These are phyloP conservation scores for Prosapia bicincta DNA, from an alignment of 2,888 invertebrate genomes.

Conservation along the genomic window DNA sequence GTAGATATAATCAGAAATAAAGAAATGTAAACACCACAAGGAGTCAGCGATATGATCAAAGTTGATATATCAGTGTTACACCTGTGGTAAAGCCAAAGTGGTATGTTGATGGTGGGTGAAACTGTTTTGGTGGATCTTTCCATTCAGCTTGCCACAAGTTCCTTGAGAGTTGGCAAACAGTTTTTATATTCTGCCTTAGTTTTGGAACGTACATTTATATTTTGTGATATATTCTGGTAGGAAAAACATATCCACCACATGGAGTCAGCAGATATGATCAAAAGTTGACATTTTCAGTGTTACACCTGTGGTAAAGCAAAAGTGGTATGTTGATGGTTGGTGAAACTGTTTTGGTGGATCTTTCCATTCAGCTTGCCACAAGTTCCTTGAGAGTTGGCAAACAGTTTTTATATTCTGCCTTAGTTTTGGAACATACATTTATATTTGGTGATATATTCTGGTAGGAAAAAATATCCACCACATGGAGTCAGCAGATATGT, in stretches of 20 bases:
- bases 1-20: too few species aligned
- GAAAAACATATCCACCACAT: neutral
- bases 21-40: neutral
- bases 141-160: neutral
- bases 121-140: neutral
- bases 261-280: constrained; percentile 1
- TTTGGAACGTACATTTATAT: neutral
- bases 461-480: neutral
- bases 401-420: neutral
- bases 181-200: neutral
- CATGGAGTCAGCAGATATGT: neutral
- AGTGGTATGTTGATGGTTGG: too few species aligned
- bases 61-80: neutral
- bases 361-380: neutral
- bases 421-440: neutral
- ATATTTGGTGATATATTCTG: neutral
- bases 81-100: neutral
- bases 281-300: neutral
- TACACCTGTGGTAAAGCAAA: neutral
- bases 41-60: neutral
- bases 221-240: neutral
- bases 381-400: neutral
- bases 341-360: too few species aligned
- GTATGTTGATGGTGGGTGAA: neutral
- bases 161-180: neutral